These are phyloP conservation scores for Criorhina ranunculi DNA, from an alignment of 2,888 invertebrate species.

Conservation along the genomic window DNA sequence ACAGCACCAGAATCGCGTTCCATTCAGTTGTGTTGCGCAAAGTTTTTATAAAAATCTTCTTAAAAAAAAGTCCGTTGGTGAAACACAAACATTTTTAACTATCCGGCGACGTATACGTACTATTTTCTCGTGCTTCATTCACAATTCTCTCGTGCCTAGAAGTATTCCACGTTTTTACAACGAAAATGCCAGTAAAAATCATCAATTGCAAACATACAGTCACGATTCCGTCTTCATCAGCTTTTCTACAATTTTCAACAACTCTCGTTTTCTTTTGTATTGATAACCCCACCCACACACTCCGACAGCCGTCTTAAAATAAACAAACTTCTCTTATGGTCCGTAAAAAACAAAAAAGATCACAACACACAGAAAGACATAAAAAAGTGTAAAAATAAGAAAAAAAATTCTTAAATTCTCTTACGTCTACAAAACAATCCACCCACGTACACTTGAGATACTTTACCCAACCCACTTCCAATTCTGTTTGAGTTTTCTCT, in stretches of 20 bases:
- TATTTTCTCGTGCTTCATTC: too few species aligned
- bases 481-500: neutral
- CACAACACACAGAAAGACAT: conserved; percentile 36
- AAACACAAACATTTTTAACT: too few species aligned
- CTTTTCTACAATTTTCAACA: conserved; percentile 20
- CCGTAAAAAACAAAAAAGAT: conserved; percentile 27
- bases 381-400: conserved; percentile 35
- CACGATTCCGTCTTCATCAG: neutral
- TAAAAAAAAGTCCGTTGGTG: too few species aligned
- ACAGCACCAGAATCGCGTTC: too few species aligned
- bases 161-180: conserved; percentile 17
- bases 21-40: too few species aligned
- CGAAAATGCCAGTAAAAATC: neutral
- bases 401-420: conserved; percentile 8
- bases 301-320: conserved; percentile 35
- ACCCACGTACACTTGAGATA: conserved; percentile 9
- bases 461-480: neutral
- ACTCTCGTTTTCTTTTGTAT: neutral
- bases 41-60: too few species aligned
- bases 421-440: conserved; percentile 19
- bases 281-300: conserved; percentile 29
- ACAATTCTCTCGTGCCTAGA: conserved; percentile 7
- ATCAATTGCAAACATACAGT: neutral
- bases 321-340: conserved; percentile 45
- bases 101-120: conserved; percentile 20